phyloP scores from a whole-genome alignment of 2,113 vertebrate species.

The Talpa occidentalis region DNA sequence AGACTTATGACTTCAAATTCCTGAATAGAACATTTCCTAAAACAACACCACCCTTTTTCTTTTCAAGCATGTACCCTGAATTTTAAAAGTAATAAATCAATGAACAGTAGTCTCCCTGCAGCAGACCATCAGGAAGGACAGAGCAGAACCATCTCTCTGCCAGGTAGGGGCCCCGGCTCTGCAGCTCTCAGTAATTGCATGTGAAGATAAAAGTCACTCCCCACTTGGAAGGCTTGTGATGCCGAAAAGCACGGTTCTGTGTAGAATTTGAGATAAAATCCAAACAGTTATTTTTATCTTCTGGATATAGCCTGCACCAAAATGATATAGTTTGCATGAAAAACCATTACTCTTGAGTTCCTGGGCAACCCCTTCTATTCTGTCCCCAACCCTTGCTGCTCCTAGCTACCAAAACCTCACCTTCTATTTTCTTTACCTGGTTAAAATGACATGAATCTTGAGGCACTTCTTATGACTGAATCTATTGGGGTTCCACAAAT shows the following conservation, averaged over 20 bases:
- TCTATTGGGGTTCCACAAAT: background rate
- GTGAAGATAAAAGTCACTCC: slow-evolving; percentile 7
- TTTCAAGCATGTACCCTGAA: background rate
- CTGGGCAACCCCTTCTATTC: background rate
- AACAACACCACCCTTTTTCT: background rate
- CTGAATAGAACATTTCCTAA: slow-evolving; percentile 60
- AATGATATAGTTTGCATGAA: background rate
- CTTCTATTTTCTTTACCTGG: slow-evolving; percentile 8
- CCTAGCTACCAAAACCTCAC: background rate
- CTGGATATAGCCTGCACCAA: background rate
- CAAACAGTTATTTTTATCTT: background rate
- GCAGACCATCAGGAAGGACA: background rate
- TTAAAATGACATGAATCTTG: background rate
- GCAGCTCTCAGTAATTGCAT: background rate
- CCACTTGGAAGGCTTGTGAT: background rate
- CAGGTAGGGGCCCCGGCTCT: background rate
- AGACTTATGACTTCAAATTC: slow-evolving; percentile 59
- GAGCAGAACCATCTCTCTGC: background rate
- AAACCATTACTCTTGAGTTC: background rate
- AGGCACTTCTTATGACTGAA: background rate
- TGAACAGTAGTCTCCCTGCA: background rate
- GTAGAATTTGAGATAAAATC: slow-evolving; percentile 6
- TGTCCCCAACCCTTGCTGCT: background rate
- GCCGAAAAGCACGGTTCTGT: background rate
- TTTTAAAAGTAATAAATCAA: slow-evolving; percentile 37